A percentile compares a stretch with the other conserved stretches of the same genome.
These are phyloP conservation scores for Limnephilus lunatus DNA, from an alignment of 2,888 invertebrate genomes.

Conservation along the genomic window DNA sequence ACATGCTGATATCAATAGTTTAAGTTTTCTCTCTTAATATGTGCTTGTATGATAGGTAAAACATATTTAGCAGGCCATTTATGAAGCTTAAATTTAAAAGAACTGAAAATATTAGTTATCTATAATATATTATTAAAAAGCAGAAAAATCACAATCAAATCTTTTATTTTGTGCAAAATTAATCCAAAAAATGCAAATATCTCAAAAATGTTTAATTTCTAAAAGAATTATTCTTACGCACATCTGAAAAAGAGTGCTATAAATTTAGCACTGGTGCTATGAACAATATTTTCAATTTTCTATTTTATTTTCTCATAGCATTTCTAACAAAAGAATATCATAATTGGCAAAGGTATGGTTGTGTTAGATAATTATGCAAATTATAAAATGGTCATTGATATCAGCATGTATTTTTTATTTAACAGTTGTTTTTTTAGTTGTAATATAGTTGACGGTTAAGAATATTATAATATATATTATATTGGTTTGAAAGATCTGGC, in stretches of 20 bases:
- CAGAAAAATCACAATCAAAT: background rate
- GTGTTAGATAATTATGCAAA: constrained; percentile 32
- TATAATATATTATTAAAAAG: background rate
- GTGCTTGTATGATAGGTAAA: background rate
- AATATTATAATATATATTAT: constrained; percentile 22
- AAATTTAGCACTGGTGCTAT: background rate
- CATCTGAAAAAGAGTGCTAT: constrained; percentile 2
- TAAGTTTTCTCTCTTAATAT: background rate
- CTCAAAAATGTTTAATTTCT: background rate
- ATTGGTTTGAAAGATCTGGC: constrained; percentile 29
- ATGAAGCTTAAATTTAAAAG: background rate
- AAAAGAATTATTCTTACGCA: background rate
- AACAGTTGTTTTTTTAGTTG: constrained; percentile 43
- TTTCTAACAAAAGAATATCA: background rate
- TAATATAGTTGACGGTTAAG: constrained; percentile 41
- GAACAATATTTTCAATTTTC: background rate
- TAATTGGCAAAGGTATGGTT: constrained; percentile 22
- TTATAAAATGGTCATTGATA: constrained; percentile 25
- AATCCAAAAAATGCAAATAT: background rate
- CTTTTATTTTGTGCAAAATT: background rate
- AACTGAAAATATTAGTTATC: constrained; percentile 2
- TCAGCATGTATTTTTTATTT: constrained; percentile 24
- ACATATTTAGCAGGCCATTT: background rate
- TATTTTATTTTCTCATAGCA: background rate
- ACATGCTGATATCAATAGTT: constrained; percentile 54